These are phyloP conservation scores for Ladona fulva DNA, from an alignment of 1,140 invertebrate genomes.

Conservation along the genomic window DNA sequence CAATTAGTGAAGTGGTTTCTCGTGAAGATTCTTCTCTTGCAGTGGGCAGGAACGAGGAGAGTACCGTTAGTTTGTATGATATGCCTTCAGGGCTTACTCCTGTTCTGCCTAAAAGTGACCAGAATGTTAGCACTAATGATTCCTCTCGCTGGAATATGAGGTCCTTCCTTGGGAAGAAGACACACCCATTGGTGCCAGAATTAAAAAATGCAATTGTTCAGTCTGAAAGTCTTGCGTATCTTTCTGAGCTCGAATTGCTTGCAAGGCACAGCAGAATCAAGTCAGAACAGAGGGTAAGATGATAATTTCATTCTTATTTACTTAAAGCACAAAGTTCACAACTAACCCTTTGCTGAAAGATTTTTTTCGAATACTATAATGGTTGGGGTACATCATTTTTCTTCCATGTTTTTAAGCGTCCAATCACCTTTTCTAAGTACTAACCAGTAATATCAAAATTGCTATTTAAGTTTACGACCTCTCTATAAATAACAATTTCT, in stretches of 20 bases:
- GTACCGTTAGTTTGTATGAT: background rate
- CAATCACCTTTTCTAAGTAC: background rate
- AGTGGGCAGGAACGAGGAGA: background rate
- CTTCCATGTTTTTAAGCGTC: background rate
- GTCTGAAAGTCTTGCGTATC: conserved; percentile 39
- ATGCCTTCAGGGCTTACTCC: background rate
- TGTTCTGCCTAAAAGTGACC: background rate
- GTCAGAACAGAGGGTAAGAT: conserved; percentile 39
- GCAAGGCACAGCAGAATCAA: conserved; percentile 37
- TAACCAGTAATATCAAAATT: background rate
- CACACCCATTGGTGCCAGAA: conserved; percentile 26
- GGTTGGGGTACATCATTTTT: background rate
- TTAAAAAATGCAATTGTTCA: conserved; percentile 39
- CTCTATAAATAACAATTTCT: background rate
- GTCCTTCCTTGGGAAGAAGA: conserved; percentile 33
- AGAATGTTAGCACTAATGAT: background rate
- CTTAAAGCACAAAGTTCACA: background rate
- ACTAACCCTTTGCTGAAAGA: background rate
- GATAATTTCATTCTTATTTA: background rate
- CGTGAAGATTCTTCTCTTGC: background rate
- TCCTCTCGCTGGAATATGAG: conserved; percentile 31
- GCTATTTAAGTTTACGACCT: background rate
- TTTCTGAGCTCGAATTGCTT: conserved; percentile 36
- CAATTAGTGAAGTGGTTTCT: conserved; percentile 6
- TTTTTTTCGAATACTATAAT: background rate